Base-by-base conservation (phyloP, 2,113 vertebrate genomes). In the Dicaeum eximium region DNA sequence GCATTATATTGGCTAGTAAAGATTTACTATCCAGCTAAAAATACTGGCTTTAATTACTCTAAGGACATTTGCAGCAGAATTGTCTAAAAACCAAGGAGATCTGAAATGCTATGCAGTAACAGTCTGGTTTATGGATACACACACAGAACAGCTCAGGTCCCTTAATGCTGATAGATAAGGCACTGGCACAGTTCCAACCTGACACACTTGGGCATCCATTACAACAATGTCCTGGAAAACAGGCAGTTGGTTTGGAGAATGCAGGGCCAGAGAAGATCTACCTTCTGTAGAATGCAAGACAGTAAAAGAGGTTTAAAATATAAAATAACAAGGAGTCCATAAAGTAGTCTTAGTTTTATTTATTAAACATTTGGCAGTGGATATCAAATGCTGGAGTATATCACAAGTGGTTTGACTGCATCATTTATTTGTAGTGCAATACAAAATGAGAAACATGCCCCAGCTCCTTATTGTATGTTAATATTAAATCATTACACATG, bases 401-500 rank as follows among this genome's bases (percentile, higher is more conserved):
- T 66, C 60, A 66, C 50, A 77, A 90, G 37, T 33, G 33, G 54
- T 88, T 93, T 53, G 62, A 38, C 47, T 38, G 62, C 38, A 51
- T 73, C 15, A 15, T 47, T 78, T 90, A 51, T 88, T 96, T 57
- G 35, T 25, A 80, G 71, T 30, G 53, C 35, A 60, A 64, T 42
- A 79, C 28, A 80, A 82, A 89, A 58, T 87, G 27, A 77, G 35
- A 82, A 69, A 83, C 42, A 74, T 47, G 47, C 7, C 33, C 60
- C 33, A 54, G 56, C 31, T 90, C 37, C 79, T 90, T 77, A 93
- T 71, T 95, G 60, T 80, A 78, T 92, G 79, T 90, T 93, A 96
- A 95, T 94, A 96, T 95, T 92, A 93, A 96, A 96, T 92, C 79
- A 67, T 95, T 94, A 90, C 40, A 57, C 33, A 38, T 2, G 13